Percentiles rank a stretch among this genome's conserved stretches.
Conservation (phyloP, 2,797 vertebrate species). For the Acanthurus lineatus region DNA sequence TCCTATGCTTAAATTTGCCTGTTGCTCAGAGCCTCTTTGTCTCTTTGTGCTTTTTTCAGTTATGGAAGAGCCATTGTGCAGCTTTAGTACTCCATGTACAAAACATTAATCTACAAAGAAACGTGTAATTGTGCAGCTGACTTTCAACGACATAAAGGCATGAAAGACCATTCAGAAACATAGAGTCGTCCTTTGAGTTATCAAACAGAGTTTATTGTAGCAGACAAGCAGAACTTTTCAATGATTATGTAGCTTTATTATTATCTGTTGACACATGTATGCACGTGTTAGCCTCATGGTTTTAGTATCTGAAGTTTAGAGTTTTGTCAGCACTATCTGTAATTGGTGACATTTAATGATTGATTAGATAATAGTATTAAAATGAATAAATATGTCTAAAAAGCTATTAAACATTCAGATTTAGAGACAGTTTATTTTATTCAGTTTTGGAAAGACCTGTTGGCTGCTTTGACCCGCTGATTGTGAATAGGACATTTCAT, state of each 20-base stretch:
- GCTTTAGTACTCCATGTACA: not conserved
- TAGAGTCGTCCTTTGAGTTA: not conserved
- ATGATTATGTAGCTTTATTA: not conserved
- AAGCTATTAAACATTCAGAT: not conserved
- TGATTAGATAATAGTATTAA: not conserved
- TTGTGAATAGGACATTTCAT: conserved; percentile 29
- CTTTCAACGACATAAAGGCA: not conserved
- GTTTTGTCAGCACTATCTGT: not conserved
- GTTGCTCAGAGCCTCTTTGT: not conserved
- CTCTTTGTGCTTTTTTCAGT: not conserved
- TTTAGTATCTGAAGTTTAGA: not conserved
- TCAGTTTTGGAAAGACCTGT: not conserved
- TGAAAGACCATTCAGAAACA: not conserved
- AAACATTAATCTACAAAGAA: not conserved
- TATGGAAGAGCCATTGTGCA: too few relatives aligned
- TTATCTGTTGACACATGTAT: not conserved
- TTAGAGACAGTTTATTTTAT: conserved; percentile 2
- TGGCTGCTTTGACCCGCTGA: conserved; percentile 16
- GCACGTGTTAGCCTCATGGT: not conserved
- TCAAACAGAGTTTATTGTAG: not conserved
- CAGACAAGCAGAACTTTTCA: not conserved
- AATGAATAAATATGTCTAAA: not conserved
- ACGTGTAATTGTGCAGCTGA: not conserved
- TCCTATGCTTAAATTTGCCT: not conserved
- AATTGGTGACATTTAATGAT: too few relatives aligned